A percentile compares a stretch with the other conserved stretches of the same genome.
These are phyloP conservation scores for Dallia pectoralis DNA, from an alignment of 2,797 vertebrate genomes.

Conservation along the genomic window DNA sequence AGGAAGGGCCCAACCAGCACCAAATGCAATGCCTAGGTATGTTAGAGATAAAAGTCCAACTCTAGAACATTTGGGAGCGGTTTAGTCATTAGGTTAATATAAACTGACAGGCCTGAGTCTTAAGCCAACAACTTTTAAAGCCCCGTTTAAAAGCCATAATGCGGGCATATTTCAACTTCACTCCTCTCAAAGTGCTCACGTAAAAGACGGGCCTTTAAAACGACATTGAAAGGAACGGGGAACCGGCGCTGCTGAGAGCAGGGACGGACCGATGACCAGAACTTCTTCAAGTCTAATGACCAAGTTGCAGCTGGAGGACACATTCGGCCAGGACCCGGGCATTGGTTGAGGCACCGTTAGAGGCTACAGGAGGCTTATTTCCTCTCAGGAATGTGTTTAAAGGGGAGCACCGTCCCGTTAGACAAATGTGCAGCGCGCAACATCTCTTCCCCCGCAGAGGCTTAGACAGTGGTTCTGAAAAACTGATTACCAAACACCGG, in stretches of 20 bases:
- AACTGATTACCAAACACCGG: constrained; percentile 28
- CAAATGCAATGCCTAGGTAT: not conserved
- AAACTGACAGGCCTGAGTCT: too few relatives aligned
- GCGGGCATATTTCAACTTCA: not conserved
- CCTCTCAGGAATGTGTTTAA: constrained; percentile 39
- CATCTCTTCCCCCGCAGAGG: constrained; percentile 3
- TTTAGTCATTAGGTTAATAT: too few relatives aligned
- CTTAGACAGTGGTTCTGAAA: constrained; percentile 36
- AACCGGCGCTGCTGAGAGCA: not conserved
- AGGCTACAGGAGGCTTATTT: constrained; percentile 6
- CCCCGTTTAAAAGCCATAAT: not conserved
- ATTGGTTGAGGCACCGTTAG: constrained; percentile 14
- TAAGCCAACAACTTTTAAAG: not conserved
- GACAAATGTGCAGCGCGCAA: constrained; percentile 27
- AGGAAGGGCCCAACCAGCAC: not conserved
- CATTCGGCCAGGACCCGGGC: constrained; percentile 39
- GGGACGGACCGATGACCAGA: not conserved
- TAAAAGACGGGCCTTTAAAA: not conserved
- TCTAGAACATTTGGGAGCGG: not conserved
- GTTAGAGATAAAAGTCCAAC: not conserved
- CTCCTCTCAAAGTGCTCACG: not conserved
- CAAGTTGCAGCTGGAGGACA: constrained; percentile 35
- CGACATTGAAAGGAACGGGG: not conserved
- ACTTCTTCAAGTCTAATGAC: constrained; percentile 12
- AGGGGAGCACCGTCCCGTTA: not conserved